phyloP scores from a whole-genome alignment of 2,797 vertebrate genomes.

The Sparus aurata region DNA sequence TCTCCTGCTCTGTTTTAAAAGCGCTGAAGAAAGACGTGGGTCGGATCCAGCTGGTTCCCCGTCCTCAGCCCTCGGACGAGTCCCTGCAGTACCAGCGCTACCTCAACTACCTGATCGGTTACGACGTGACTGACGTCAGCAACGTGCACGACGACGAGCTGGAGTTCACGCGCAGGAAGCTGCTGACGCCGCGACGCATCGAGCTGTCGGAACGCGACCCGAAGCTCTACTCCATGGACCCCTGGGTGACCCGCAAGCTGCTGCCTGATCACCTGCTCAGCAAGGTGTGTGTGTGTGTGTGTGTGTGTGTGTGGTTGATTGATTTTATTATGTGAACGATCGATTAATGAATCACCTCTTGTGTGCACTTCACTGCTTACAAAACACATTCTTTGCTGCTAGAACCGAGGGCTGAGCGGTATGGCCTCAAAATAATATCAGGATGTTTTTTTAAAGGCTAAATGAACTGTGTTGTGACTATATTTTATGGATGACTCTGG shows the following conservation, averaged over 20 bases:
- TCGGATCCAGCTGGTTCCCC: constrained; percentile 91
- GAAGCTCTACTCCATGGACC: constrained; percentile 95
- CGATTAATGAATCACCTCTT: too few relatives aligned
- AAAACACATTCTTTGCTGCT: too few relatives aligned
- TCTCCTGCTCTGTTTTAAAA: constrained; percentile 8
- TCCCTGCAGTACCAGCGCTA: constrained; percentile 92
- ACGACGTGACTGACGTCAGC: constrained; percentile 96
- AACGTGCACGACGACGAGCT: constrained; percentile 98
- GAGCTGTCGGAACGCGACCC: constrained; percentile 92
- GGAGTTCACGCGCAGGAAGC: constrained; percentile 95
- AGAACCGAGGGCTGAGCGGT: too few relatives aligned
- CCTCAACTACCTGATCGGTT: constrained; percentile 94
- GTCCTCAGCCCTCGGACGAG: constrained; percentile 86
- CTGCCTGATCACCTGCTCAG: constrained; percentile 92
- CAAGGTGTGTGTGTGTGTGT: constrained; percentile 79
- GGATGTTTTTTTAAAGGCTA: too few relatives aligned
- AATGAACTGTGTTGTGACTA: too few relatives aligned
- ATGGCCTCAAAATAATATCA: too few relatives aligned
- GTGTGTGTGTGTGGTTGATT: not conserved
- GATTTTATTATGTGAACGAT: not conserved
- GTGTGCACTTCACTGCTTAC: not conserved
- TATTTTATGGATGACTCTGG: too few relatives aligned
- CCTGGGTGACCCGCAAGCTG: constrained; percentile 92
- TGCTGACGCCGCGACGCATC: constrained; percentile 93
- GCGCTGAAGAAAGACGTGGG: constrained; percentile 91